Conservation (phyloP, 2,888 invertebrate genomes). For the Melieria picta region DNA sequence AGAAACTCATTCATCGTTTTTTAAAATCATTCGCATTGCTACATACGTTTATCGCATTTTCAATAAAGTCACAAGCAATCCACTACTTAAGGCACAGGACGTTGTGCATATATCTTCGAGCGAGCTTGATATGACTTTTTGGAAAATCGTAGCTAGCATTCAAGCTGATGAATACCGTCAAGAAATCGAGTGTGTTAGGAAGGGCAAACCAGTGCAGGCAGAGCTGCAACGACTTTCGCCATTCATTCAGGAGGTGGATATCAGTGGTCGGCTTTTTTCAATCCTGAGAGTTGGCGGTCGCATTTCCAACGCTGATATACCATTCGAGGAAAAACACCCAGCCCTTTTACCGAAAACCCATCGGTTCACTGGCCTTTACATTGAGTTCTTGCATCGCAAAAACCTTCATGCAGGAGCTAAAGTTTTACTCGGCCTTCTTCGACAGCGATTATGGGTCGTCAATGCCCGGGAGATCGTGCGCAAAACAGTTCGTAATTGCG, state of each 20-base stretch:
- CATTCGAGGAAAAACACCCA: slow-evolving; percentile 46
- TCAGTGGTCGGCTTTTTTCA: background rate
- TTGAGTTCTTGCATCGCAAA: slow-evolving; percentile 32
- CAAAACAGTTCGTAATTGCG: slow-evolving; percentile 34
- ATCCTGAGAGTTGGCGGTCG: slow-evolving; percentile 20
- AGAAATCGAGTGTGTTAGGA: background rate
- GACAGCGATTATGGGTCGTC: slow-evolving; percentile 34
- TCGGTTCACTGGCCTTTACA: slow-evolving; percentile 31
- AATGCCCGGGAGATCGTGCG: slow-evolving; percentile 32
- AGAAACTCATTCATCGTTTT: slow-evolving; percentile 7
- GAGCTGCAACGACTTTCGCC: slow-evolving; percentile 12
- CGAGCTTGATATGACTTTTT: slow-evolving; percentile 14
- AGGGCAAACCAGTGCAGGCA: background rate
- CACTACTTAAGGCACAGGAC: background rate
- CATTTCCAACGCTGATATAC: slow-evolving; percentile 37
- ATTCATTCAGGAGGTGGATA: slow-evolving; percentile 9
- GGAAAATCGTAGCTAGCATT: slow-evolving; percentile 9
- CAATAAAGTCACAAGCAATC: slow-evolving; percentile 1
- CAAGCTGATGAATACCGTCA: background rate
- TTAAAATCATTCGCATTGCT: slow-evolving; percentile 1
- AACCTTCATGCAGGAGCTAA: slow-evolving; percentile 37
- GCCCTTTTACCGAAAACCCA: slow-evolving; percentile 47
- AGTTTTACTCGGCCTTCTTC: slow-evolving; percentile 35
- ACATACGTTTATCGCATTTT: slow-evolving; percentile 17
- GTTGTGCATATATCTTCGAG: background rate